Evolutionary conservation across 2,888 invertebrate species (phyloP).

Genomic region (Tetranychus piercei): DNA sequence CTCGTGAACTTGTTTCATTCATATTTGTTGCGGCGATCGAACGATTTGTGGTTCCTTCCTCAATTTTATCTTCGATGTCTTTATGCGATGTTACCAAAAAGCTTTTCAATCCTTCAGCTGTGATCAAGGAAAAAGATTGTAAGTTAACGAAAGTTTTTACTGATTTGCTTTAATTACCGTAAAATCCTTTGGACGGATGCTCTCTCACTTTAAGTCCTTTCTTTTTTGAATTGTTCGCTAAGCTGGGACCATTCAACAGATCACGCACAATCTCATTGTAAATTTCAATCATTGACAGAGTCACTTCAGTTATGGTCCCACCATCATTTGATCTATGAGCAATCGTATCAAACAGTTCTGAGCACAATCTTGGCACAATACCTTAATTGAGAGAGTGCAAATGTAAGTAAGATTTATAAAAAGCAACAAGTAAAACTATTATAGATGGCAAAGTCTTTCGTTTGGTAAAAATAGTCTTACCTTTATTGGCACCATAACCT

Average conservation of each 20-base stretch:
- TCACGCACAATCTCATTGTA: slow-evolving; percentile 42
- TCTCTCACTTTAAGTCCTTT: slow-evolving; percentile 39
- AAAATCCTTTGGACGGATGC: slow-evolving; percentile 41
- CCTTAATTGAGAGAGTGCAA: slow-evolving; percentile 31
- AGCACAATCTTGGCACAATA: slow-evolving; percentile 40
- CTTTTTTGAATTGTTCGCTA: slow-evolving; percentile 29
- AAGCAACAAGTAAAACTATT: too few species aligned
- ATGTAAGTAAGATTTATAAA: background rate
- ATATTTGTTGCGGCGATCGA: slow-evolving; percentile 42
- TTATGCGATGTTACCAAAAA: slow-evolving; percentile 34
- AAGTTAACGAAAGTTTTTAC: background rate
- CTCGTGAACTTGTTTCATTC: slow-evolving; percentile 41
- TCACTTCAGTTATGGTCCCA: slow-evolving; percentile 35
- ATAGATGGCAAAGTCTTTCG: too few species aligned
- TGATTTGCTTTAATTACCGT: slow-evolving; percentile 32
- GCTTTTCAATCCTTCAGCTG: slow-evolving; percentile 38
- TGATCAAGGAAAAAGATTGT: background rate
- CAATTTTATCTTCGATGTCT: slow-evolving; percentile 39
- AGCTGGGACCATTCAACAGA: slow-evolving; percentile 33
- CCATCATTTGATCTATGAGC: slow-evolving; percentile 28
- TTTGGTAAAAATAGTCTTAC: slow-evolving; percentile 27
- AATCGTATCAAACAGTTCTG: slow-evolving; percentile 38
- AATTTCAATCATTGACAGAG: slow-evolving; percentile 42
- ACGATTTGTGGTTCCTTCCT: slow-evolving; percentile 40
- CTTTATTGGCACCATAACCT: slow-evolving; percentile 40